Conservation (phyloP, 2,113 vertebrate species). For the Oncorhynchus kisutch region DNA sequence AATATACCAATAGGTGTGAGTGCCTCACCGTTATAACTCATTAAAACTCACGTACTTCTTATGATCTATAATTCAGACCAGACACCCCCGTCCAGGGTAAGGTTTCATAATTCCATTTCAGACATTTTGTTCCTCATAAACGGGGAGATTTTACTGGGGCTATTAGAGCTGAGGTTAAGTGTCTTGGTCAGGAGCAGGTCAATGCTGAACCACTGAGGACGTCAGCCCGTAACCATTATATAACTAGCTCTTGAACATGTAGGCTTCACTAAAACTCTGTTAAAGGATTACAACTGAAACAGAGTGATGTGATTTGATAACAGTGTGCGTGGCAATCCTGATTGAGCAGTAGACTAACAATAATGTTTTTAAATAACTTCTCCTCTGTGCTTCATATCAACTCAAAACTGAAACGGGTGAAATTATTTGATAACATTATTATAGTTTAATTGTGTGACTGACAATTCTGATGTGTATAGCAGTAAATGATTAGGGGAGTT, state of each 20-base stretch:
- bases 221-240: background rate
- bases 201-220: background rate
- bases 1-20: background rate
- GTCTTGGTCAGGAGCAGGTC: slow-evolving; percentile 4
- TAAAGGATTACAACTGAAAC: no score
- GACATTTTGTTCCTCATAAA: slow-evolving; percentile 3
- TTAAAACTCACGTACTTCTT: background rate
- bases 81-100: background rate
- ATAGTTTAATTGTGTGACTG: no score
- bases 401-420: no score
- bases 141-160: slow-evolving; percentile 22
- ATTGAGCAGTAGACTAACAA: no score
- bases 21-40: background rate
- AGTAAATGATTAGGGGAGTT: background rate
- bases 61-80: slow-evolving; percentile 37
- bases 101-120: background rate
- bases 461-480: background rate
- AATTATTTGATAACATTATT: no score
- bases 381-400: no score
- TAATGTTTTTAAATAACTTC: no score
- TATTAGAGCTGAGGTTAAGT: slow-evolving; percentile 4
- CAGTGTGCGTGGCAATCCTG: no score
- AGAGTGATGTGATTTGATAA: no score
- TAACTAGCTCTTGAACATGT: background rate
- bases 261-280: background rate